Evolutionary conservation across 23 tunicate species (phyloP), one percentile per base, ranked within the genome.

Genomic region (Phallusia fumigata): DNA sequence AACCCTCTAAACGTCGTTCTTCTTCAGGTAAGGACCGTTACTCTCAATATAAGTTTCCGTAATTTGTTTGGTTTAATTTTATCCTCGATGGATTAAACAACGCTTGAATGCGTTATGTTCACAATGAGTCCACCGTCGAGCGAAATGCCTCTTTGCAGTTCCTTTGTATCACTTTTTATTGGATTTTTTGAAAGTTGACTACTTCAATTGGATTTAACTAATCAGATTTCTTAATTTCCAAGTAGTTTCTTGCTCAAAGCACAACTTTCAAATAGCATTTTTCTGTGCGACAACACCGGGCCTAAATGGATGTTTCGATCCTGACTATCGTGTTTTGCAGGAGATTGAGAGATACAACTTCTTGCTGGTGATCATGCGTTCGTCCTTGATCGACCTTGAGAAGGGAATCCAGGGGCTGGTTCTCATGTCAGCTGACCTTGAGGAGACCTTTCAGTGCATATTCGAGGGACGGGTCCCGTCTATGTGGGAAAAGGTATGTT

Each of bases 341-440:
- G 98, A 95, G 88, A 90, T 90, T 50, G 99, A 90, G 50, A 64
- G 95, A 12, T 97, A 97, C 97, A 97, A 97, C 87, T 74, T 69
- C 65, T 82, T 97, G 82, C 89, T 97, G 32, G 85, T 74, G 33
- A 86, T 97, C 73, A 97, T 97, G 86, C 88, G 97, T 40, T 33
- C 80, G 8, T 97, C 99, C 28, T 65, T 97, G 49, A 64, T 88
- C 34, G 99, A 97, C 75, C 84, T 97, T 58, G 93, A 97, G 50
- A 97, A 92, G 50, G 99, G 97, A 53, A 97, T 97, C 73, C 94
- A 89, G 73, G 99, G 99, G 51, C 73, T 97, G 80, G 99, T 97
- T 28, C 85, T 97, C 79, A 97, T 97, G 99, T 91, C 97, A 19
- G 79, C 92, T 33, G 97, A 97, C 58, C 52, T 97, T 36, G 99